phyloP scores from a whole-genome alignment of 1,140 invertebrate species.

The Calliphora vicina region DNA sequence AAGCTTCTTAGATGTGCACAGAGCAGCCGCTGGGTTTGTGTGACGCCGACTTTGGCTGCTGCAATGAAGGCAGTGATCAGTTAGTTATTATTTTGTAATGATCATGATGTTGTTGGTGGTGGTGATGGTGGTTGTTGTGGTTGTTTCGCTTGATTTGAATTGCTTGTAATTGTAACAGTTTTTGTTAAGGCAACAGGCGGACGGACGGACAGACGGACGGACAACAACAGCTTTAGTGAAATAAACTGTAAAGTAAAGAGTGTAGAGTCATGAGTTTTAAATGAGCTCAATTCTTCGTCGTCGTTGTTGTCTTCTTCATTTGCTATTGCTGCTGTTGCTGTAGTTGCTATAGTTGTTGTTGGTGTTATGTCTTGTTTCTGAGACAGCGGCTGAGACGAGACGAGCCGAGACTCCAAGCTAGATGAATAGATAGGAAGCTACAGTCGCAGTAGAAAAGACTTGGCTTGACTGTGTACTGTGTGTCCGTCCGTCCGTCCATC shows the following conservation, averaged over 20 bases:
- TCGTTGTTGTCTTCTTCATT: constrained; percentile 33
- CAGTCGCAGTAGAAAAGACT: not conserved
- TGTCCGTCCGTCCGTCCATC: not conserved
- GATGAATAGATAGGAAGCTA: not conserved
- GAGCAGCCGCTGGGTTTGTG: not conserved
- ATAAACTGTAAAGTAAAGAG: not conserved
- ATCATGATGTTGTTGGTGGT: constrained; percentile 28
- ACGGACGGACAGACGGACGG: not conserved
- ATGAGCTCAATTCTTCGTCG: constrained; percentile 22
- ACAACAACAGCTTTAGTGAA: not conserved
- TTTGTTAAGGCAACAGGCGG: not conserved
- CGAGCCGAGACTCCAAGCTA: not conserved
- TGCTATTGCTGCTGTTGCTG: not conserved
- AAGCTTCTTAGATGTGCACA: not conserved
- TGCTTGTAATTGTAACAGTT: constrained; percentile 37
- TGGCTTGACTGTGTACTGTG: not conserved
- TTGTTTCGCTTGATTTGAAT: constrained; percentile 31
- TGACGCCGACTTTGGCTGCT: not conserved
- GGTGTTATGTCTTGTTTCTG: constrained; percentile 2
- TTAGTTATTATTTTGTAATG: constrained; percentile 33
- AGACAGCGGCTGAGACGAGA: not conserved
- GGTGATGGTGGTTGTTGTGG: constrained; percentile 6
- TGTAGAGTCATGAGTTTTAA: constrained; percentile 1
- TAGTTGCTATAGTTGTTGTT: constrained; percentile 27
- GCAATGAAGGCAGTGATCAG: not conserved